Conservation (phyloP, 2,888 invertebrate genomes). For the Hololepta plana region DNA sequence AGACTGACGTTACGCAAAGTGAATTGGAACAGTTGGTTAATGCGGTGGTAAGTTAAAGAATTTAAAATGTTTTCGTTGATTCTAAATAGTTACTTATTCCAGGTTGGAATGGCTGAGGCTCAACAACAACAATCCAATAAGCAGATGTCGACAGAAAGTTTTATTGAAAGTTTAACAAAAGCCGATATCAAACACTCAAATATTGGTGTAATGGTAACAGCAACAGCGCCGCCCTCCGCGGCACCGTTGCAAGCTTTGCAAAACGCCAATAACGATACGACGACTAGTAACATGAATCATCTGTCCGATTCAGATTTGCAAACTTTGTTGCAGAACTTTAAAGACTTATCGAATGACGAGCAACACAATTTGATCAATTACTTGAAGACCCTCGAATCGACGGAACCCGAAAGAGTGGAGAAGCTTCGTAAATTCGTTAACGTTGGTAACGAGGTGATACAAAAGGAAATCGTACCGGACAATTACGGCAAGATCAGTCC, state of each 20-base stretch:
- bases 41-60: slow-evolving; percentile 46
- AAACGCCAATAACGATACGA: slow-evolving; percentile 6
- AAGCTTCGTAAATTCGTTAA: slow-evolving; percentile 59
- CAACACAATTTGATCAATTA: slow-evolving; percentile 69
- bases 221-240: slow-evolving; percentile 7
- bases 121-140: slow-evolving; percentile 33
- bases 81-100: slow-evolving; percentile 7
- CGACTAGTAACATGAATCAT: slow-evolving; percentile 38
- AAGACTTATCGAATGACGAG: slow-evolving; percentile 62
- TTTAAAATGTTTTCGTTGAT: slow-evolving; percentile 18
- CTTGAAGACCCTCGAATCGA: slow-evolving; percentile 60
- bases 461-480: slow-evolving; percentile 17
- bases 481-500: slow-evolving; percentile 22
- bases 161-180: slow-evolving; percentile 23
- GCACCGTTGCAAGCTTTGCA: slow-evolving; percentile 8
- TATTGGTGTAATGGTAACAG: background rate
- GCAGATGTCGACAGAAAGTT: slow-evolving; percentile 32
- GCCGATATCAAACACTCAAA: background rate
- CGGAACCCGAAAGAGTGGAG: slow-evolving; percentile 61
- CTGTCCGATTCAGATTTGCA: slow-evolving; percentile 66
- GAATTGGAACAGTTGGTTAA: slow-evolving; percentile 66
- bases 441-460: slow-evolving; percentile 23
- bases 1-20: slow-evolving; percentile 60
- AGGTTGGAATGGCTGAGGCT: slow-evolving; percentile 47
- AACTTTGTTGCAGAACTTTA: slow-evolving; percentile 61